These are phyloP conservation scores for Meliscaeva auricollis DNA, from an alignment of 2,888 invertebrate species.

Conservation along the genomic window DNA sequence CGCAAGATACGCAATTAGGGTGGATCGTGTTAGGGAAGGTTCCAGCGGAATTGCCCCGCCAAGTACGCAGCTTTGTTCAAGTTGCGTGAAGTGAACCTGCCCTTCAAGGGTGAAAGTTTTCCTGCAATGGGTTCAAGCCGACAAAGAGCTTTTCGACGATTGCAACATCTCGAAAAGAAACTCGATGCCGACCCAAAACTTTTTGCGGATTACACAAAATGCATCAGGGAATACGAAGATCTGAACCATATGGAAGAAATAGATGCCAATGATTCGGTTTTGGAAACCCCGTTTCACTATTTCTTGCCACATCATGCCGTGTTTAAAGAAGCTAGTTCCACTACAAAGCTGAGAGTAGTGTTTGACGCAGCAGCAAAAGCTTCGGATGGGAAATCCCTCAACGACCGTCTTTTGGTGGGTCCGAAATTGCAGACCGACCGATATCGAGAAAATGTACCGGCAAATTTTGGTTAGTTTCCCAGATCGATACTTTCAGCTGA, in stretches of 20 bases:
- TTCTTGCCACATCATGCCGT: conserved; percentile 60
- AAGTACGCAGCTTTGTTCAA: not conserved
- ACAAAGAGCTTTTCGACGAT: conserved; percentile 12
- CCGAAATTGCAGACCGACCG: conserved; percentile 58
- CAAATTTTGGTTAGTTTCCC: conserved; percentile 52
- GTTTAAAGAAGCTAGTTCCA: conserved; percentile 49
- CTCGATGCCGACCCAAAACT: not conserved
- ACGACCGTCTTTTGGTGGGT: conserved; percentile 52
- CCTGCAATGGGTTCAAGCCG: not conserved
- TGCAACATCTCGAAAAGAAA: not conserved
- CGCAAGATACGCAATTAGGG: not conserved
- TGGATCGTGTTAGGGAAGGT: no score
- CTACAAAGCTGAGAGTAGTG: conserved; percentile 65
- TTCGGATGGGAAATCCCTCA: conserved; percentile 59
- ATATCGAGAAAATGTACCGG: conserved; percentile 75
- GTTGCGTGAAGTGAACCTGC: not conserved
- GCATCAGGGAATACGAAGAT: not conserved
- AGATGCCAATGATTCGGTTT: not conserved
- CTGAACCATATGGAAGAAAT: conserved; percentile 39
- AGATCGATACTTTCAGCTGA: conserved; percentile 58
- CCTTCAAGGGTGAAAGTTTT: not conserved
- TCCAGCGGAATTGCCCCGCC: not conserved
- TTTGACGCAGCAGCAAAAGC: conserved; percentile 60
- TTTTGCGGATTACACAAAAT: not conserved
- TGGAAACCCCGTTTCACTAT: conserved; percentile 38